A percentile compares a stretch with the other conserved stretches of the same genome.
These are phyloP conservation scores for Agapornis roseicollis DNA, from an alignment of 2,113 vertebrate genomes.

Conservation along the genomic window DNA sequence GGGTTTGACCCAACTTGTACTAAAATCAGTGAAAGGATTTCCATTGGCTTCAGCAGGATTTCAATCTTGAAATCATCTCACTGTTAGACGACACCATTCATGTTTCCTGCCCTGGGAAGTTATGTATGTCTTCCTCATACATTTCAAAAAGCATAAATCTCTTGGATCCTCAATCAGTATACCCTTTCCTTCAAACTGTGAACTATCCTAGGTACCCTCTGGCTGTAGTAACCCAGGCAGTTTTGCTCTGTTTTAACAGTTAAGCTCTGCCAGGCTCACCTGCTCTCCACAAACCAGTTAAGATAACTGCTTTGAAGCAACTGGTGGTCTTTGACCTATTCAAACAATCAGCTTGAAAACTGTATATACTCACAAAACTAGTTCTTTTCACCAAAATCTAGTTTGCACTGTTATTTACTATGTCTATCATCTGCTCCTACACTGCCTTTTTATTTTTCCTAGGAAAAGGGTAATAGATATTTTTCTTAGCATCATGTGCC, in stretches of 20 bases:
- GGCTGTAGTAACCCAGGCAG: neutral
- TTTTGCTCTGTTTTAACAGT: neutral
- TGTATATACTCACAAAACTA: neutral
- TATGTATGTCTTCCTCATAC: neutral
- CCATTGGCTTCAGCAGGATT: neutral
- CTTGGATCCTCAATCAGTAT: neutral
- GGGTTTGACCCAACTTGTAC: neutral
- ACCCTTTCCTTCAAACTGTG: neutral
- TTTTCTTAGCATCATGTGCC: neutral
- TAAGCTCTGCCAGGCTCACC: neutral
- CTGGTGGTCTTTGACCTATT: neutral
- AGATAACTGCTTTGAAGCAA: neutral
- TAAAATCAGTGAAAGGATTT: neutral
- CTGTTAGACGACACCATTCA: fast-evolving
- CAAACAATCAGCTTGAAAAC: neutral
- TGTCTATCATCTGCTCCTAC: neutral
- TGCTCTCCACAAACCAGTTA: neutral
- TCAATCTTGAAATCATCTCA: fast-evolving
- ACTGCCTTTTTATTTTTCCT: neutral
- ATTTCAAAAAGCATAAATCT: neutral
- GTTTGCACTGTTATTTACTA: neutral
- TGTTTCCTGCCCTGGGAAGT: neutral
- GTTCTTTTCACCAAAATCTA: neutral
- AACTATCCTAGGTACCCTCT: neutral
- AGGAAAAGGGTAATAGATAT: neutral